Percentiles rank a stretch among this genome's conserved stretches.
Evolutionary conservation across 2,797 vertebrate genomes (phyloP).

Genomic region (Microcaecilia unicolor): DNA sequence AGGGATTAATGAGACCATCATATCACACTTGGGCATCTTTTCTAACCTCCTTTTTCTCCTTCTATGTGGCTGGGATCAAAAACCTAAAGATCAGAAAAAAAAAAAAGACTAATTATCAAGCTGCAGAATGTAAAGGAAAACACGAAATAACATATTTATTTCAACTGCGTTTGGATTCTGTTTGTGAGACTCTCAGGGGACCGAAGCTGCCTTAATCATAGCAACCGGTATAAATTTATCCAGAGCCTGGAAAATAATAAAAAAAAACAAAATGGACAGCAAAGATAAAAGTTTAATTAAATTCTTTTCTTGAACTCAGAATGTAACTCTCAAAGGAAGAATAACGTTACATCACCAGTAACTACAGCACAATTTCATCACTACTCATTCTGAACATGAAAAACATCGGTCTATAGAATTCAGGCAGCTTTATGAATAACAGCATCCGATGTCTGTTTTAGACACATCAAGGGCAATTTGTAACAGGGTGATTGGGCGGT

Average conservation of each 20-base stretch:
- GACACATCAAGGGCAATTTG: constrained; percentile 38
- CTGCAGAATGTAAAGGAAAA: constrained; percentile 1
- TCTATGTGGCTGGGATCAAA: too few species aligned
- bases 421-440: constrained; percentile 34
- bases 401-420: constrained; percentile 36
- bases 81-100: too few species aligned
- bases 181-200: constrained; percentile 16
- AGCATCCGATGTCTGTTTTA: constrained; percentile 44
- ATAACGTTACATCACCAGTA: constrained; percentile 36
- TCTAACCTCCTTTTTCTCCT: too few species aligned
- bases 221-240: too few species aligned
- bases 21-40: too few species aligned
- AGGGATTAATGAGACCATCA: too few species aligned
- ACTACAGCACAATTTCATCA: constrained; percentile 38
- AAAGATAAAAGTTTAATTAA: constrained; percentile 53
- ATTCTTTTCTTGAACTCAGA: constrained; percentile 44
- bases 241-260: constrained; percentile 9
- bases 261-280: constrained; percentile 14
- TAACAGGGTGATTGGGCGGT: too few species aligned
- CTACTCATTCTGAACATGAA: constrained; percentile 47
- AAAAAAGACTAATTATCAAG: neutral
- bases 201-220: constrained; percentile 18
- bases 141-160: constrained; percentile 13
- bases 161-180: constrained; percentile 12
- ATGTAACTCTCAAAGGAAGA: constrained; percentile 40